Conservation (phyloP, 2,797 vertebrate genomes). For the Syngnathus rostellatus region DNA sequence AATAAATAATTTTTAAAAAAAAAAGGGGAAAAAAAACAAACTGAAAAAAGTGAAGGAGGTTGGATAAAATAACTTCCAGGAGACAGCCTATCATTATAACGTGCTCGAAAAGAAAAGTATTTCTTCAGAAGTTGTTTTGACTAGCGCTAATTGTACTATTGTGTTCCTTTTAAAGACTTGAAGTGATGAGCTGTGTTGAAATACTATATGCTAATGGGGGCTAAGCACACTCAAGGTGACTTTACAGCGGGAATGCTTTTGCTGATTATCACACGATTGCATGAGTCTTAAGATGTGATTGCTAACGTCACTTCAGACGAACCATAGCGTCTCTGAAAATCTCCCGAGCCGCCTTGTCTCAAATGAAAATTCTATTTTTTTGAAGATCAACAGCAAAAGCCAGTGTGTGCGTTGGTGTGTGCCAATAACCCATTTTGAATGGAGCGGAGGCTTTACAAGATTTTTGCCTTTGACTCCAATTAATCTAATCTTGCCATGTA, state of each 20-base stretch:
- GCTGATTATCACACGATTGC: conserved; percentile 54
- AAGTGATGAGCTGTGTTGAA: neutral
- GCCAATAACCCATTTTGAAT: neutral
- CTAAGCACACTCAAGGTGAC: conserved; percentile 33
- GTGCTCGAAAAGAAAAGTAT: neutral
- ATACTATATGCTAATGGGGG: neutral
- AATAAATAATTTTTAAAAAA: neutral
- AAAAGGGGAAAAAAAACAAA: no score
- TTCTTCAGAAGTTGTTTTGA: neutral
- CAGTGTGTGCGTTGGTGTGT: neutral
- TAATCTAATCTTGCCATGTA: neutral
- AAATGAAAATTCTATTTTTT: neutral
- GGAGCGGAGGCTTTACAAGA: neutral
- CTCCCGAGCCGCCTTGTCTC: neutral
- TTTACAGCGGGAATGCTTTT: conserved; percentile 43
- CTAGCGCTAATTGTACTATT: neutral
- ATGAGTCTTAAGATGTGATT: conserved; percentile 52
- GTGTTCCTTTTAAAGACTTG: neutral
- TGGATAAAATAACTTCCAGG: neutral
- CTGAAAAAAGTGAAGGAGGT: neutral
- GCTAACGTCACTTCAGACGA: conserved; percentile 57
- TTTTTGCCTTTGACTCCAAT: neutral
- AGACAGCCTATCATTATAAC: neutral
- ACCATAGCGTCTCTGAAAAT: conserved; percentile 48
- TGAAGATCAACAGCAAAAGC: neutral